These are phyloP conservation scores for Drosophila mojavensis DNA, from an alignment of 1,140 invertebrate genomes.

Conservation along the genomic window DNA sequence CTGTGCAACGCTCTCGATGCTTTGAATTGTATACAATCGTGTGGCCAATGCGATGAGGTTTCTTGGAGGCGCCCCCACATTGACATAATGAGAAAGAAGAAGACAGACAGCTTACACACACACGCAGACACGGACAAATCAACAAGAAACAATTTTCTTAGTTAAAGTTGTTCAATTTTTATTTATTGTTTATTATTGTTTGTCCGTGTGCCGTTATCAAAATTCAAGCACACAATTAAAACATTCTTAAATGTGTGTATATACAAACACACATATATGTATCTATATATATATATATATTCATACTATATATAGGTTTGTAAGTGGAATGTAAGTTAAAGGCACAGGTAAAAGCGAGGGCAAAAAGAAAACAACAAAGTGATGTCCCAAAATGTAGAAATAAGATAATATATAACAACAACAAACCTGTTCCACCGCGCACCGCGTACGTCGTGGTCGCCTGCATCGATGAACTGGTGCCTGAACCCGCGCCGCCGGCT, in stretches of 20 bases:
- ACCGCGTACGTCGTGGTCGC: constrained; percentile 67
- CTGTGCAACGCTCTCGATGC: constrained; percentile 18
- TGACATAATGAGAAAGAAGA: neutral
- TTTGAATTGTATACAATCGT: constrained; percentile 10
- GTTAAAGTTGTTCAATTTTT: constrained; percentile 12
- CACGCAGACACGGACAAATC: constrained; percentile 1
- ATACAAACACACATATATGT: neutral
- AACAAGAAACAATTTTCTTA: constrained; percentile 9
- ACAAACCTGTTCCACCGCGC: constrained; percentile 78
- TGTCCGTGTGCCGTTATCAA: constrained; percentile 11
- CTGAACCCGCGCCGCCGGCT: constrained; percentile 60
- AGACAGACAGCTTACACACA: too few species aligned
- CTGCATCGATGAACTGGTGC: constrained; percentile 64
- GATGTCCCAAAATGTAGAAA: constrained; percentile 9
- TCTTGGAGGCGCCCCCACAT: constrained; percentile 9
- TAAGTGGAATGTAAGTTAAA: constrained; percentile 1
- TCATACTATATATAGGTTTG: neutral
- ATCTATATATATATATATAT: neutral
- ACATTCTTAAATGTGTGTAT: neutral
- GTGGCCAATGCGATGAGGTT: neutral
- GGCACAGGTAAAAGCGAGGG: constrained; percentile 8
- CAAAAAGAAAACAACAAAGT: neutral
- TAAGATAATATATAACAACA: constrained; percentile 26
- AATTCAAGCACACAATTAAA: neutral
- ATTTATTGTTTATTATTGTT: constrained; percentile 3